Conservation (phyloP, 1,140 invertebrate species). For the Drosophila tristis region DNA sequence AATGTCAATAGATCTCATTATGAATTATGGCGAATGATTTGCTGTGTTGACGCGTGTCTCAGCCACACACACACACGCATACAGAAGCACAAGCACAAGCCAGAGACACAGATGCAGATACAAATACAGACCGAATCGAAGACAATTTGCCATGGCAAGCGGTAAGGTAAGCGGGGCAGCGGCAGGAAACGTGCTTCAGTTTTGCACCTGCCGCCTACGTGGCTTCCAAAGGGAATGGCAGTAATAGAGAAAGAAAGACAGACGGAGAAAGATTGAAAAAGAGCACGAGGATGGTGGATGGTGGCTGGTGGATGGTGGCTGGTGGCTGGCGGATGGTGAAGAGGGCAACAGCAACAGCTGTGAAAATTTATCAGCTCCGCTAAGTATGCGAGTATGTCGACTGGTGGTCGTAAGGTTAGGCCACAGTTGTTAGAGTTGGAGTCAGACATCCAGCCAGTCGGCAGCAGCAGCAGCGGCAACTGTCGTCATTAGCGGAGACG, state of each 20-base stretch:
- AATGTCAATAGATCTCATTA: constrained; percentile 51
- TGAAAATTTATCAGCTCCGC: constrained; percentile 62
- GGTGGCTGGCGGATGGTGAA: too few relatives aligned
- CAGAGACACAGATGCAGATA: constrained; percentile 12
- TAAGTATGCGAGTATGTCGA: background rate
- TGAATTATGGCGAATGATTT: constrained; percentile 51
- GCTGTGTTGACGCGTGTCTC: constrained; percentile 50
- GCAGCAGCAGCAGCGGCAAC: constrained; percentile 38
- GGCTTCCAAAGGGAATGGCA: constrained; percentile 49
- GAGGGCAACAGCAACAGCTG: constrained; percentile 57
- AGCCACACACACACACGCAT: background rate
- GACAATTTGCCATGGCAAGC: constrained; percentile 66
- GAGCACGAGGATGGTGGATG: too few relatives aligned
- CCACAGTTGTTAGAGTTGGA: constrained; percentile 20
- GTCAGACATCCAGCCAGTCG: constrained; percentile 29
- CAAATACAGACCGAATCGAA: constrained; percentile 14
- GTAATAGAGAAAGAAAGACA: constrained; percentile 36
- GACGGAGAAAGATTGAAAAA: constrained; percentile 21
- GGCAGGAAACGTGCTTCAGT: constrained; percentile 40
- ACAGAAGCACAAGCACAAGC: too few relatives aligned
- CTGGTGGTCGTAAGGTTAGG: background rate
- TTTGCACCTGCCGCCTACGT: constrained; percentile 77
- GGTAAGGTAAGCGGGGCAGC: constrained; percentile 57
- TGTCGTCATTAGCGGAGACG: constrained; percentile 68
- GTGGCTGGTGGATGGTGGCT: too few relatives aligned